Percentiles rank a stretch among this genome's conserved stretches.
Conservation (phyloP, 2,113 vertebrate genomes). For the Syngnathoides biaculeatus region DNA sequence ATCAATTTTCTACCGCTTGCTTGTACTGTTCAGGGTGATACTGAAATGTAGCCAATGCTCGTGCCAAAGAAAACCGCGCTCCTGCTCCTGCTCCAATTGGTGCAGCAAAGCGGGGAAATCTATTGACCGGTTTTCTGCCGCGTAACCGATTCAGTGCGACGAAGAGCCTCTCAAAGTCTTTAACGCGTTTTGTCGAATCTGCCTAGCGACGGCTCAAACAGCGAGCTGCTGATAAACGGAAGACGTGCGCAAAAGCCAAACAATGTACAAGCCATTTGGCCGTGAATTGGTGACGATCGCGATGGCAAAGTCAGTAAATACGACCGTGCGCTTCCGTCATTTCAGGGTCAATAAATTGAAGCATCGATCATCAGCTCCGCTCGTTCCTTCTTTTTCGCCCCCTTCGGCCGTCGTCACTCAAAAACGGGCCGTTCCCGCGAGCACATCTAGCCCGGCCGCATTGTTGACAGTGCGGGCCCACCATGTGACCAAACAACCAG, state of each 20-base stretch:
- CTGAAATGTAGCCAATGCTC: no score
- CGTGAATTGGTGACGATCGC: no score
- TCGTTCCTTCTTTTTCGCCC: slow-evolving; percentile 17
- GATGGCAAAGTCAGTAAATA: background rate
- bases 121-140: no score
- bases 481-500: slow-evolving; percentile 58
- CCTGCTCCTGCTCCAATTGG: background rate
- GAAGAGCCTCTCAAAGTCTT: no score
- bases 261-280: no score
- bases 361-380: background rate
- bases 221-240: background rate
- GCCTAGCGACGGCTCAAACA: background rate
- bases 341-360: background rate
- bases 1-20: no score
- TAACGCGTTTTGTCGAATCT: background rate
- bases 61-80: no score
- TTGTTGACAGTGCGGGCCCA: slow-evolving; percentile 41
- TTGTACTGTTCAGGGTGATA: no score
- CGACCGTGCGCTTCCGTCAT: background rate
- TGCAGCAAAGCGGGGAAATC: no score
- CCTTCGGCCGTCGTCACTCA: slow-evolving; percentile 40
- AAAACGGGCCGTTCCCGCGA: slow-evolving; percentile 5
- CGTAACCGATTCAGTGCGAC: no score
- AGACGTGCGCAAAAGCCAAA: background rate
- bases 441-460: slow-evolving; percentile 29